These are phyloP conservation scores for Cyclophora punctaria DNA, from an alignment of 2,888 invertebrate species.

Conservation along the genomic window DNA sequence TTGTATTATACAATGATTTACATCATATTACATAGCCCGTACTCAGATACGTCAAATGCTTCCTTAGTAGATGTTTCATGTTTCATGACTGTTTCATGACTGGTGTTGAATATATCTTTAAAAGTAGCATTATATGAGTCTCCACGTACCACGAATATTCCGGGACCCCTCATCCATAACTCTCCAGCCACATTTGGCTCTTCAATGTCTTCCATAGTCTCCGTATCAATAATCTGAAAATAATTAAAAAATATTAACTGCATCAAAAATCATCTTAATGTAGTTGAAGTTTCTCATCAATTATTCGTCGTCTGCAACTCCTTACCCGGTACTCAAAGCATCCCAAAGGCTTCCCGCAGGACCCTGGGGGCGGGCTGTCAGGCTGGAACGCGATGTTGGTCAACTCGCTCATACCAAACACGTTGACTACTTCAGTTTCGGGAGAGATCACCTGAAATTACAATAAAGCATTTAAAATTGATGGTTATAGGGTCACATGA, in stretches of 20 bases:
- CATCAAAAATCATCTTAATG: neutral
- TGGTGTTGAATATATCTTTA: neutral
- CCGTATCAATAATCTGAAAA: conserved; percentile 51
- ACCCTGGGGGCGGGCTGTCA: conserved; percentile 15
- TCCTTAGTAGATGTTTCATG: too few species aligned
- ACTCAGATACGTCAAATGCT: too few species aligned
- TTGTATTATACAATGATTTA: too few species aligned
- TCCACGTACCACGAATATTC: conserved; percentile 34
- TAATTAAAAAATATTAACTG: neutral
- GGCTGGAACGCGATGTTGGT: conserved; percentile 24
- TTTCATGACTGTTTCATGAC: too few species aligned
- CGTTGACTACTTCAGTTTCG: conserved; percentile 21
- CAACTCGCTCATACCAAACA: conserved; percentile 46
- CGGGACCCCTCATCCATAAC: conserved; percentile 49
- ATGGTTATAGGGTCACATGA: too few species aligned
- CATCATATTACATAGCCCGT: too few species aligned
- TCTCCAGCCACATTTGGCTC: conserved; percentile 57
- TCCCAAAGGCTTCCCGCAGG: conserved; percentile 29
- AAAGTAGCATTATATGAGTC: neutral
- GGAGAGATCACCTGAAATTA: conserved; percentile 29
- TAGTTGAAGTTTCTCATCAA: too few species aligned
- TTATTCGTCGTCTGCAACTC: neutral
- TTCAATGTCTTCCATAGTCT: conserved; percentile 38
- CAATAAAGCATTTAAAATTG: too few species aligned
- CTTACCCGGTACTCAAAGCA: conserved; percentile 37